phyloP scores from a whole-genome alignment of 1,140 invertebrate species.

The Eriocheir sinensis region DNA sequence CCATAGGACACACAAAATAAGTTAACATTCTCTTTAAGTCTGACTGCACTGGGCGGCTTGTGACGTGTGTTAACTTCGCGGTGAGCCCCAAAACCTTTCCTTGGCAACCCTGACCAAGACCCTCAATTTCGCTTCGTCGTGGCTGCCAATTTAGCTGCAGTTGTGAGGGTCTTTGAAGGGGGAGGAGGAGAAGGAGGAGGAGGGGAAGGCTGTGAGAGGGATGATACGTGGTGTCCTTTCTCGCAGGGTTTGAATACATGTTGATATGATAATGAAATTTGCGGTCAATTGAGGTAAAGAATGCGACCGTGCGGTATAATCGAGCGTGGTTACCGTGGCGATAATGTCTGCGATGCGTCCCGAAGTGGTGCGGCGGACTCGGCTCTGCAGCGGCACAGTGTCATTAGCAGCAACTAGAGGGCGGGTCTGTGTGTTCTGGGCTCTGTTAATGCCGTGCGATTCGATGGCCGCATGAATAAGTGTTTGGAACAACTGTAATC shows the following conservation, averaged over 20 bases:
- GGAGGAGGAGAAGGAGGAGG: not conserved
- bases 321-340: not conserved
- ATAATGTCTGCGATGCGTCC: not conserved
- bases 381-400: not conserved
- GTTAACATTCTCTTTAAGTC: too few relatives aligned
- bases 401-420: not conserved
- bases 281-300: conserved; percentile 9
- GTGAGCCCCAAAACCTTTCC: too few relatives aligned
- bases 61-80: too few relatives aligned
- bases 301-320: conserved; percentile 3
- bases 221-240: not conserved
- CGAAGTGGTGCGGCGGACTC: not conserved
- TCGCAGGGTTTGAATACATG: not conserved
- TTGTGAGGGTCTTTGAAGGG: not conserved
- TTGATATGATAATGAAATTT: conserved; percentile 36
- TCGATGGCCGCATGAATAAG: not conserved
- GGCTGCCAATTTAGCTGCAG: conserved; percentile 31
- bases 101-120: too few relatives aligned
- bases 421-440: not conserved
- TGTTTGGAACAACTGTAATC: conserved; percentile 2
- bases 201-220: not conserved
- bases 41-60: too few relatives aligned
- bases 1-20: too few relatives aligned
- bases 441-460: not conserved
- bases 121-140: conserved; percentile 53